These are phyloP conservation scores for Sorex araneus DNA, from an alignment of 2,113 vertebrate genomes.

Conservation along the genomic window DNA sequence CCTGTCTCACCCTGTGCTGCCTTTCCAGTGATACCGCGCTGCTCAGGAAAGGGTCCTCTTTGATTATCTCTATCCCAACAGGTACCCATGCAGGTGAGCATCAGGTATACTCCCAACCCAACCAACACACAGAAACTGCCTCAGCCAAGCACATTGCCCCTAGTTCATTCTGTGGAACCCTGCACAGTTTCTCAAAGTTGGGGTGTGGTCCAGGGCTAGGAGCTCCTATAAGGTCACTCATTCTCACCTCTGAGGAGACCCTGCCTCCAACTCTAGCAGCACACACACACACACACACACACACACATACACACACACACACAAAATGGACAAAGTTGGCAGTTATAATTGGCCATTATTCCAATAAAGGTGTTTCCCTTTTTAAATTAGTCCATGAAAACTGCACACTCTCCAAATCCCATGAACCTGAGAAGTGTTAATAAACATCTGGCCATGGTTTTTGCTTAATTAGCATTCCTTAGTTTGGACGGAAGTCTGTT, in stretches of 20 bases:
- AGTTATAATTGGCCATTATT: slow-evolving; percentile 91
- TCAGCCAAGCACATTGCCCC: slow-evolving; percentile 40
- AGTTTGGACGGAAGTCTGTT: slow-evolving; percentile 87
- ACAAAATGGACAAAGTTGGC: slow-evolving; percentile 87
- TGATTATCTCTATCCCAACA: slow-evolving; percentile 77
- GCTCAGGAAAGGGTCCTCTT: slow-evolving; percentile 82
- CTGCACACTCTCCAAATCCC: slow-evolving; percentile 90
- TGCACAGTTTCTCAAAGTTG: fast-evolving
- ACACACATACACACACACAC: too few relatives aligned
- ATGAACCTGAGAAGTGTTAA: slow-evolving; percentile 90
- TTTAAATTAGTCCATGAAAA: slow-evolving; percentile 90
- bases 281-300: too few relatives aligned
- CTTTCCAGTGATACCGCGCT: slow-evolving; percentile 80
- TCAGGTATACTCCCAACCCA: slow-evolving; percentile 76
- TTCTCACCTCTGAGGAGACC: not conserved
- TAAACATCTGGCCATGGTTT: slow-evolving; percentile 91
- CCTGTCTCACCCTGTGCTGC: slow-evolving; percentile 83
- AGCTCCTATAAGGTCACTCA: not conserved
- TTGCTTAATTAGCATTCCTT: slow-evolving; percentile 91
- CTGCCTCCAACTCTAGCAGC: slow-evolving; percentile 48
- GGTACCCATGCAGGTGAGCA: slow-evolving; percentile 84
- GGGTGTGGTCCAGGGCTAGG: slow-evolving; percentile 64
- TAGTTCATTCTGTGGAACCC: not conserved
- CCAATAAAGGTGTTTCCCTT: slow-evolving; percentile 90
- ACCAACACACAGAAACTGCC: slow-evolving; percentile 12